Conservation (phyloP, 2,888 invertebrate species). For the Campoplex nolae region DNA sequence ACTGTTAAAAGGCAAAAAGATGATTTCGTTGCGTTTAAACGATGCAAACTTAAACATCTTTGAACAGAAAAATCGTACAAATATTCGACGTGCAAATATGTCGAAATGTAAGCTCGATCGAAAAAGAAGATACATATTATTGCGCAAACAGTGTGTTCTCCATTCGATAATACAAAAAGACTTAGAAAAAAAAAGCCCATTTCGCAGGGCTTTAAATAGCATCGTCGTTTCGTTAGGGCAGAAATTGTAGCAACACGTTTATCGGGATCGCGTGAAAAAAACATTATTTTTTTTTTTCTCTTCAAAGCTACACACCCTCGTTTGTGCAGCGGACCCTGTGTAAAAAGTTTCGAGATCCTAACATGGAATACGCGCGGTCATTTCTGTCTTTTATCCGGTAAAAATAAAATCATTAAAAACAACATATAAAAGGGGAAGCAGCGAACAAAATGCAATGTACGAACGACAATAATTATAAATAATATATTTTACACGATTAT, state of each 20-base stretch:
- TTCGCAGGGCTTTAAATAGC: slow-evolving; percentile 43
- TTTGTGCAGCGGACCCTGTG: slow-evolving; percentile 66
- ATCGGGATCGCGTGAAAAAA: slow-evolving; percentile 52
- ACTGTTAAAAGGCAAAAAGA: background rate
- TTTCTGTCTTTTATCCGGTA: slow-evolving; percentile 36
- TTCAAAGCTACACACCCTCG: slow-evolving; percentile 55
- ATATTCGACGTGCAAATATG: slow-evolving; percentile 49
- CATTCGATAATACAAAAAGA: slow-evolving; percentile 49
- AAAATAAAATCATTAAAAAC: slow-evolving; percentile 7
- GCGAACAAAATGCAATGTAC: slow-evolving; percentile 27
- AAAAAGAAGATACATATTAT: slow-evolving; percentile 32
- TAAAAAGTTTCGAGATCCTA: slow-evolving; percentile 58
- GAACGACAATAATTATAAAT: slow-evolving; percentile 27
- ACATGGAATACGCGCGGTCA: slow-evolving; percentile 31
- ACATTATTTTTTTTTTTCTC: slow-evolving; percentile 19
- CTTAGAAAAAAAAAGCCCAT: slow-evolving; percentile 49
- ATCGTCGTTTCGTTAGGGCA: slow-evolving; percentile 31
- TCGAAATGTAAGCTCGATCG: slow-evolving; percentile 60
- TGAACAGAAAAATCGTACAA: slow-evolving; percentile 39
- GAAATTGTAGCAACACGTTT: slow-evolving; percentile 43
- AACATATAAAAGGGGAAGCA: slow-evolving; percentile 25
- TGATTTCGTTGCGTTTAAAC: background rate
- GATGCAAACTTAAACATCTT: background rate
- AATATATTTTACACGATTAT: slow-evolving; percentile 3
- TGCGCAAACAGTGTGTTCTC: slow-evolving; percentile 20